These are phyloP conservation scores for Syritta pipiens DNA, from an alignment of 2,888 invertebrate genomes.

Conservation along the genomic window DNA sequence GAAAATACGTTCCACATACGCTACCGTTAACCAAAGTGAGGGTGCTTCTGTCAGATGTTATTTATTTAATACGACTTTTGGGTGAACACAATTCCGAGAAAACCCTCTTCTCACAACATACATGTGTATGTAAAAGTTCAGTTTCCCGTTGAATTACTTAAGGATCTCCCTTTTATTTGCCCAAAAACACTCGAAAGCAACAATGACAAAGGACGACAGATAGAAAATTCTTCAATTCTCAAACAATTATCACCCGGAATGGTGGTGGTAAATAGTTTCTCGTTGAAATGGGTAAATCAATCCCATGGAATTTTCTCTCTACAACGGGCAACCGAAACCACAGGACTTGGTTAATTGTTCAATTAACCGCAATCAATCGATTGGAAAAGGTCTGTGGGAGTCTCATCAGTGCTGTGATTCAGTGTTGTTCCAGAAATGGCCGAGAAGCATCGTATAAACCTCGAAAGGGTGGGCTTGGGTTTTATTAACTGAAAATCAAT, in stretches of 20 bases:
- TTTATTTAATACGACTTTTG: constrained; percentile 13
- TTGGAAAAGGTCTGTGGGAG: constrained; percentile 40
- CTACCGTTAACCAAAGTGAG: background rate
- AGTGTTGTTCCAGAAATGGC: background rate
- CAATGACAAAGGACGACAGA: background rate
- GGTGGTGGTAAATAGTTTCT: constrained; percentile 4
- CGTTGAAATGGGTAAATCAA: constrained; percentile 4
- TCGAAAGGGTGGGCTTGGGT: constrained; percentile 32
- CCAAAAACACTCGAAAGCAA: background rate
- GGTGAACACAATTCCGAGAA: constrained; percentile 12
- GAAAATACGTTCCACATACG: constrained; percentile 46
- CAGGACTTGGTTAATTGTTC: constrained; percentile 55
- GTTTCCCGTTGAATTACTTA: constrained; percentile 8
- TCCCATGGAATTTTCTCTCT: constrained; percentile 4
- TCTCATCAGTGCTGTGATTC: constrained; percentile 1
- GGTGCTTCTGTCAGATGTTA: constrained; percentile 4
- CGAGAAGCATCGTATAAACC: background rate
- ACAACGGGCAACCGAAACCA: constrained; percentile 37
- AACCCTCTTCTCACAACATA: constrained; percentile 2
- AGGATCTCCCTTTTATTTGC: constrained; percentile 18
- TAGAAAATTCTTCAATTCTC: background rate
- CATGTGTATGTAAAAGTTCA: too few relatives aligned
- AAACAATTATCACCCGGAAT: constrained; percentile 11
- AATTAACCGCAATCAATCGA: constrained; percentile 60
- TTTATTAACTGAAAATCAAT: constrained; percentile 62